Evolutionary conservation across 1,140 invertebrate genomes (phyloP), one percentile per base, ranked within the genome.

Genomic region (Hylaeus volcanicus): DNA sequence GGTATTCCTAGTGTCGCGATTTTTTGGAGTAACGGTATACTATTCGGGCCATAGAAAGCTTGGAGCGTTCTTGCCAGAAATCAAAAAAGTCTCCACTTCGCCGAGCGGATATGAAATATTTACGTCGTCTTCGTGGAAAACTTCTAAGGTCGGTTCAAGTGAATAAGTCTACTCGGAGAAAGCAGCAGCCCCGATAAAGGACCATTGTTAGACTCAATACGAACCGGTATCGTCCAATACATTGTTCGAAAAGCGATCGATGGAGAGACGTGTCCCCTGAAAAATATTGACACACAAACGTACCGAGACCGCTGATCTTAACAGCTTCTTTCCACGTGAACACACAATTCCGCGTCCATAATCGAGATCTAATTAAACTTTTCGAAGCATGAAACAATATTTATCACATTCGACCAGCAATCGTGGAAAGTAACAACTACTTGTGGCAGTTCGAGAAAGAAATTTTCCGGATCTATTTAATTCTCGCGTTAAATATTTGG

Each of bases 21-120:
- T 11, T 55, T 14, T 65, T 14, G 9, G 11, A 2, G 41, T 39
- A 39, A 8, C 43, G 12, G 41, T 37, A n/a, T 60, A 5, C 8
- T 69, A 39, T 39, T 58, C 3, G 8, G 43, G n/a, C 41, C 3
- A 39, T n/a, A 45, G 48, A 60, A 12, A 51, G 14, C 26, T 15
- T 48, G 45, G 37, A 77, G 55, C 14, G 55, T 55, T 39, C 43
- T 41, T 63, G 12, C 48, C 5, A 39, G 26, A 41, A 53, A 61
- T 70, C 43, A 26, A 56, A 37, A 26, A 63, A 51, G 45, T 66
- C 53, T 71, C 26, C 68, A 14, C 37, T 64, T 43, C 68, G 63
- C n/a, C 37, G 68, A 41, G 51, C 37, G 75, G 45, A 37, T 71
- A 78, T 78, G 76, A 78, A 72, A 78, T 78, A 78, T 78, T 78